Percentiles rank a stretch among this genome's conserved stretches.
Conservation (phyloP, 2,113 vertebrate species). For the Eptesicus fuscus region DNA sequence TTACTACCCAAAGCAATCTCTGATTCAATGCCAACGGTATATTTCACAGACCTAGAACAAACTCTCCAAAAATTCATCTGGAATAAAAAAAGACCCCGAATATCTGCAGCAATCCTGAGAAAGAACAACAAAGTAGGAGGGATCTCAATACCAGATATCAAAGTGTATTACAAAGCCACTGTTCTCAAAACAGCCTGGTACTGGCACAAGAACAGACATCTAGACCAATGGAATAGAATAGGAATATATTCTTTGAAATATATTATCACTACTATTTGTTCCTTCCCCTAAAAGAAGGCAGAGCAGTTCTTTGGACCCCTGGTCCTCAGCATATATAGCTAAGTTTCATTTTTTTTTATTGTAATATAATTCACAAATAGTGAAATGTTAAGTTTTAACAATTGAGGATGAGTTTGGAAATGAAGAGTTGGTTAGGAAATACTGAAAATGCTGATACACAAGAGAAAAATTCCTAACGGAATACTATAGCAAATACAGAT, state of each 20-base stretch:
- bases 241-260: neutral
- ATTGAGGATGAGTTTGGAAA: neutral
- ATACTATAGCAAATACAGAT: neutral
- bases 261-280: neutral
- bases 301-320: neutral
- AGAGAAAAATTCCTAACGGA: neutral
- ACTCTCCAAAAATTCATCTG: too few species aligned
- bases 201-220: too few species aligned
- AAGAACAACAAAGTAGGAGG: too few species aligned
- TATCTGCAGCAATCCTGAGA: too few species aligned
- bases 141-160: too few species aligned
- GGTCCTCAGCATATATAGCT: neutral
- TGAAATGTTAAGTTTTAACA: neutral
- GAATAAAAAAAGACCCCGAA: too few species aligned
- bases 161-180: too few species aligned
- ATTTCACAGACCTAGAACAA: too few species aligned
- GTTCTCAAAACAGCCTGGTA: too few species aligned
- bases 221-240: too few species aligned
- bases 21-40: too few species aligned
- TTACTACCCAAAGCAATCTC: too few species aligned
- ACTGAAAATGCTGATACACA: neutral
- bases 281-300: neutral
- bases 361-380: neutral
- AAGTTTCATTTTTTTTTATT: neutral
- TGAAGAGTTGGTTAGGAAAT: constrained; percentile 2